phyloP scores from a whole-genome alignment of 2,888 invertebrate genomes.

The Cactoblastis cactorum region DNA sequence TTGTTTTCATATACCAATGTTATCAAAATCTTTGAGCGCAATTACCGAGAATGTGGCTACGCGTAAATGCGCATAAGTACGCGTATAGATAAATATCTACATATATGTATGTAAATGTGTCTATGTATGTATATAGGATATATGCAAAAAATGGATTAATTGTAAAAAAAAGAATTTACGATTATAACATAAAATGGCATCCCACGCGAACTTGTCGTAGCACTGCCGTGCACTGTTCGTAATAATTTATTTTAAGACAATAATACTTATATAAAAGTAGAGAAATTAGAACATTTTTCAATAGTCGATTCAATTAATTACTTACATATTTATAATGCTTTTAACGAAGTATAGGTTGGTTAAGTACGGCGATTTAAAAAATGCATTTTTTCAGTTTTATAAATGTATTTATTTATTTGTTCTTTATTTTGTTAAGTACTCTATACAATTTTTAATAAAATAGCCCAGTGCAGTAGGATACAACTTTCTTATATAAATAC shows the following conservation, averaged over 20 bases:
- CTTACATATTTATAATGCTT: not conserved
- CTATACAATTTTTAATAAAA: not conserved
- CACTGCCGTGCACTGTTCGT: constrained; percentile 5
- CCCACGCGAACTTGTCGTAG: constrained; percentile 6
- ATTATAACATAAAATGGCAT: constrained; percentile 1
- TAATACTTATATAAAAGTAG: constrained; percentile 12
- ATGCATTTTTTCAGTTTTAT: constrained; percentile 5
- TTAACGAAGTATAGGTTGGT: not conserved
- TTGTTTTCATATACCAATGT: too few relatives aligned
- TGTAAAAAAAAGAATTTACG: too few relatives aligned
- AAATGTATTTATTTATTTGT: not conserved
- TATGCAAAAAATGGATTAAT: too few relatives aligned
- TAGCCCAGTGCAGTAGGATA: not conserved
- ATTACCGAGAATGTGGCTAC: too few relatives aligned
- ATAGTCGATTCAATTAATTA: not conserved
- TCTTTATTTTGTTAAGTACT: not conserved
- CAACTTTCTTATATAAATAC: not conserved
- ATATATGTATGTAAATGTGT: too few relatives aligned
- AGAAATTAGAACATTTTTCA: not conserved
- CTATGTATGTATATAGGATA: too few relatives aligned
- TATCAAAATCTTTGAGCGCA: too few relatives aligned
- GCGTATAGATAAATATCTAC: too few relatives aligned
- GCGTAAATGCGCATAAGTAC: too few relatives aligned
- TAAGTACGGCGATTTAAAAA: not conserved
- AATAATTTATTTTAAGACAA: constrained; percentile 14